Evolutionary conservation across 53 echinoderm and acorn worm species (phyloP).

Genomic region (Holothuria scabra): DNA sequence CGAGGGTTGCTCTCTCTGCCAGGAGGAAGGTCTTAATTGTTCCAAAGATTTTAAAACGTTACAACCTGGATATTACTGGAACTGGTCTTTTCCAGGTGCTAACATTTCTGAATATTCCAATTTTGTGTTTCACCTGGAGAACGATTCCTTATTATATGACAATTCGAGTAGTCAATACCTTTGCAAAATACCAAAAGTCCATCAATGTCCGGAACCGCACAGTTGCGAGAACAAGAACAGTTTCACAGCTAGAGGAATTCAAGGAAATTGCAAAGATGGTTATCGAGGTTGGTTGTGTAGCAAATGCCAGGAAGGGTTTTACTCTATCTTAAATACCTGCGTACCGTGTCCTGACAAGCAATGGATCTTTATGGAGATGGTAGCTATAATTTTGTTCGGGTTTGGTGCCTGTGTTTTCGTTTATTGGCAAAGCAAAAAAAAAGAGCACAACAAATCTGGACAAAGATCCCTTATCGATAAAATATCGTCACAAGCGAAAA

Average conservation of each 20-base stretch:
- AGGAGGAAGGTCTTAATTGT: not conserved
- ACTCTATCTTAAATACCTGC: not conserved
- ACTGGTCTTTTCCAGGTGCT: slow-evolving; percentile 7
- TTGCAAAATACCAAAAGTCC: not conserved
- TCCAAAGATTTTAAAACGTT: not conserved
- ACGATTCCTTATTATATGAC: not conserved
- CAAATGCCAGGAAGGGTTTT: slow-evolving; percentile 9
- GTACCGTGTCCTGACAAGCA: not conserved
- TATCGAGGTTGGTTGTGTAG: slow-evolving; percentile 18
- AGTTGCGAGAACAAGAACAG: slow-evolving; percentile 12
- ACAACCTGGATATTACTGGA: slow-evolving; percentile 11
- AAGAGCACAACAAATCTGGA: not conserved
- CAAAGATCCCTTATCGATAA: slow-evolving; percentile 4
- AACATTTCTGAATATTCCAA: not conserved
- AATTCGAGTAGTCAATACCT: not conserved
- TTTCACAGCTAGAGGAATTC: not conserved
- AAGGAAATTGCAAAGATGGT: slow-evolving; percentile 14
- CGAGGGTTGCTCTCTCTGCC: not conserved
- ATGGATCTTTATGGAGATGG: too few species aligned
- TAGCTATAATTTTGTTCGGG: too few species aligned
- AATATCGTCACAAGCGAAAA: not conserved
- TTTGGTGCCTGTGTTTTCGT: too few species aligned
- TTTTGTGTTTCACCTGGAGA: not conserved
- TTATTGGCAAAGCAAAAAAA: too few species aligned
- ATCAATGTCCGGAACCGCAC: not conserved